Conservation (phyloP, 1,140 invertebrate species). For the Formica exsecta region DNA sequence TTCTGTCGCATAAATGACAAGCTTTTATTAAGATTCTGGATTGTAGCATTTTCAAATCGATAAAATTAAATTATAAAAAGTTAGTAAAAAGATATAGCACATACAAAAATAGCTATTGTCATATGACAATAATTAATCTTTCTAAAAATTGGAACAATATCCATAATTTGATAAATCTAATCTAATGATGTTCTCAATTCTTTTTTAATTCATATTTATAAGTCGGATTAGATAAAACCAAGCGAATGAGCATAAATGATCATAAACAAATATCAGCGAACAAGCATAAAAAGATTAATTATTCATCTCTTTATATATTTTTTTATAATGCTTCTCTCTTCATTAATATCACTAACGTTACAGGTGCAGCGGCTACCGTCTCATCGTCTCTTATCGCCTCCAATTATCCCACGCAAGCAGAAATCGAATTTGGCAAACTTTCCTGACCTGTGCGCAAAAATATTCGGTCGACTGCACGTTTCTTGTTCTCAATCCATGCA, state of each 20-base stretch:
- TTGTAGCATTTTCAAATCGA: not conserved
- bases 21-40: not conserved
- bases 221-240: no score
- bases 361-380: no score
- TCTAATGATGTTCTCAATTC: not conserved
- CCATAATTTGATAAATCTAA: not conserved
- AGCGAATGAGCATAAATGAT: no score
- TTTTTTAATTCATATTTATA: not conserved
- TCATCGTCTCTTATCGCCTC: not conserved
- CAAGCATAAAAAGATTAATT: no score
- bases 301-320: no score
- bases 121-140: not conserved
- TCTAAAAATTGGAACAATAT: not conserved
- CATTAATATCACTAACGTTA: not conserved
- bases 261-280: no score
- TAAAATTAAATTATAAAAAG: slow-evolving; percentile 14
- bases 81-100: not conserved
- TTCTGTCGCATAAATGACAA: not conserved
- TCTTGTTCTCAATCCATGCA: slow-evolving; percentile 24
- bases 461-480: slow-evolving; percentile 51
- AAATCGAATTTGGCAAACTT: slow-evolving; percentile 42
- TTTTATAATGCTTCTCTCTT: no score
- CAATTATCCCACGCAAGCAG: slow-evolving; percentile 23
- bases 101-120: not conserved
- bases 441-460: slow-evolving; percentile 18